Base-by-base conservation (phyloP, 2,113 vertebrate genomes). In the Capreolus pygargus region DNA sequence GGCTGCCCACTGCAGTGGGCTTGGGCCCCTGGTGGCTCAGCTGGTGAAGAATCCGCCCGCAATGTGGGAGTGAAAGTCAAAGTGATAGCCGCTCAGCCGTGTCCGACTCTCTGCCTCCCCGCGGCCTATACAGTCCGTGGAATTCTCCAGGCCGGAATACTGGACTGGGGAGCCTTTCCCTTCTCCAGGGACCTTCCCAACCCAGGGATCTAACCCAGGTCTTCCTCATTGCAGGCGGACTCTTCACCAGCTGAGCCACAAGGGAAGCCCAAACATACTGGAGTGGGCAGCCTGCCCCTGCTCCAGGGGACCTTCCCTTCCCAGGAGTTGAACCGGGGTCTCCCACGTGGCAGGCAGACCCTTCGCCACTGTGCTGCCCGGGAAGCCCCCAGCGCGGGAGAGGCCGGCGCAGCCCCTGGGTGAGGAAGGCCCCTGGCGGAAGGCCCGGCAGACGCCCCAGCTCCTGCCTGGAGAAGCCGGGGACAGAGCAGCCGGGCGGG, bases 291-390 rank as follows among this genome's bases (percentile, higher is more conserved):
- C n/a, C n/a, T 12, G 1, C 23, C 19, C n/a, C 67, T 39, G 12
- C 67, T 39, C n/a, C n/a, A 39, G n/a, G 2, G 2, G 67, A 39
- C 6, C 67, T 39, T 39, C n/a, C n/a, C 0, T 0, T 23, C 1
- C n/a, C 67, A 12, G n/a, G 67, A 1, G 11, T 21, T 1, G 1
- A 36, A 36, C n/a, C 2, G 2, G 0, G 1, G n/a, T 12, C 64
- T 36, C n/a, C 64, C 5, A 0, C 23, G 0, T 25, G 21, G 23
- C 19, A 36, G 64, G 64, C n/a, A 23, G 33, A 19, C 11, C 36
- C 64, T 70, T 70, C 21, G 21, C 64, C 64, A 21, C 64, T 36
- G 64, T 6, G n/a, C 64, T 3, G 11, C 4, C 17, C 36, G n/a
- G 64, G 64, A 70, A 36, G 2, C n/a, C n/a, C 64, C 2, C n/a